Percentiles rank a stretch among this genome's conserved stretches.
phyloP scores from a whole-genome alignment of 2,113 vertebrate genomes.

The Cisticola juncidis region DNA sequence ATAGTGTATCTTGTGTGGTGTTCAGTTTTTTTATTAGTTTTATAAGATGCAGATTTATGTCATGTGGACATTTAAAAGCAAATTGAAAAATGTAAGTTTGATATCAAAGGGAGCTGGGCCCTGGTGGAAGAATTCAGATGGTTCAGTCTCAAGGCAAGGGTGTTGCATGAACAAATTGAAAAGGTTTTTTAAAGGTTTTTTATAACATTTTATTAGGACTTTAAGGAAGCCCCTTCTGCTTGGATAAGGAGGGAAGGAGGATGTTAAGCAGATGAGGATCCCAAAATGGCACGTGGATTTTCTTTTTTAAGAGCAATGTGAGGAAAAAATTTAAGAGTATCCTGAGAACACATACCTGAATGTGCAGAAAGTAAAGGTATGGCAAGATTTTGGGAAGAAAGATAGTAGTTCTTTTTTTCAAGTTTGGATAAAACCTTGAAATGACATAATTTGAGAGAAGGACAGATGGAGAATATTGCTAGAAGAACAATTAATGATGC shows the following conservation, averaged over 20 bases:
- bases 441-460: not conserved
- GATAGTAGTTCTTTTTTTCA: not conserved
- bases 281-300: not conserved
- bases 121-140: not conserved
- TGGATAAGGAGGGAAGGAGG: not conserved
- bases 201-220: not conserved
- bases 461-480: not conserved
- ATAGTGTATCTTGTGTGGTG: not conserved
- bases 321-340: not conserved
- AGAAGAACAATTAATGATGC: slow-evolving; percentile 7
- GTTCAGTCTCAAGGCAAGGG: not conserved
- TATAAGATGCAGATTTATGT: not conserved
- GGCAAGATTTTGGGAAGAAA: not conserved
- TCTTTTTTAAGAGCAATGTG: not conserved
- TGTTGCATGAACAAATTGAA: not conserved
- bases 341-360: not conserved
- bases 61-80: not conserved
- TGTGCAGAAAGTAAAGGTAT: not conserved
- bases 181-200: not conserved
- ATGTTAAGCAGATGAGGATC: not conserved
- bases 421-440: slow-evolving; percentile 3
- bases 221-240: not conserved
- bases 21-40: not conserved
- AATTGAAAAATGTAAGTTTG: not conserved
- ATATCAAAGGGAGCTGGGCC: not conserved